These are phyloP conservation scores for Siniperca scherzeri DNA, from an alignment of 2,797 vertebrate genomes.

Conservation along the genomic window DNA sequence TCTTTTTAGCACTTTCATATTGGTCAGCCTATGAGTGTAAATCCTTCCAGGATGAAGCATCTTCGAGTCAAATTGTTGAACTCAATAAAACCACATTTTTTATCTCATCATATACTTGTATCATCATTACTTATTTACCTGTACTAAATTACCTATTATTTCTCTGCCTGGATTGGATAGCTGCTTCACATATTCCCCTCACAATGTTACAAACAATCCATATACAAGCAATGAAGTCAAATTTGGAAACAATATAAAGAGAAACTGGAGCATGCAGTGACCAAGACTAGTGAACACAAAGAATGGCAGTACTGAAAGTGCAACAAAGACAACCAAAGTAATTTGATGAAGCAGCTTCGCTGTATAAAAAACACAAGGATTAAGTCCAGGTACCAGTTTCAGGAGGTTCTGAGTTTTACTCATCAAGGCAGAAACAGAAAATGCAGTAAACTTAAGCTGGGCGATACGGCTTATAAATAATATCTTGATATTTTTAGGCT, in stretches of 20 bases:
- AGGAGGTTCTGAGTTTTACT: neutral
- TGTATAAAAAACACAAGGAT: neutral
- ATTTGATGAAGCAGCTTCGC: neutral
- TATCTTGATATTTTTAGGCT: too few species aligned
- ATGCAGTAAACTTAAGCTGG: neutral
- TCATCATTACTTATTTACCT: neutral
- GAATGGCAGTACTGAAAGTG: neutral
- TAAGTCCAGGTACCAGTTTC: neutral
- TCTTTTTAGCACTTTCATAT: neutral
- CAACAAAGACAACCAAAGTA: neutral
- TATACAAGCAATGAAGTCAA: neutral
- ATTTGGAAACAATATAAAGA: neutral
- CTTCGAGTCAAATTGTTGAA: neutral
- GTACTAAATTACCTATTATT: neutral
- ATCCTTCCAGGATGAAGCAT: neutral
- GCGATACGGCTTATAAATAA: too few species aligned
- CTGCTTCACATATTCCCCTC: neutral
- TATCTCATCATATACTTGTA: neutral
- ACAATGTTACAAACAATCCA: neutral
- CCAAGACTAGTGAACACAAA: neutral
- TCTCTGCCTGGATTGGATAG: neutral
- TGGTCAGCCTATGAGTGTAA: neutral
- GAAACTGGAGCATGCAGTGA: neutral
- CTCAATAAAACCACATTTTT: constrained; percentile 1
- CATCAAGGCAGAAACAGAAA: neutral